Evolutionary conservation across 2,797 vertebrate species (phyloP).

Genomic region (Oreortyx pictus): DNA sequence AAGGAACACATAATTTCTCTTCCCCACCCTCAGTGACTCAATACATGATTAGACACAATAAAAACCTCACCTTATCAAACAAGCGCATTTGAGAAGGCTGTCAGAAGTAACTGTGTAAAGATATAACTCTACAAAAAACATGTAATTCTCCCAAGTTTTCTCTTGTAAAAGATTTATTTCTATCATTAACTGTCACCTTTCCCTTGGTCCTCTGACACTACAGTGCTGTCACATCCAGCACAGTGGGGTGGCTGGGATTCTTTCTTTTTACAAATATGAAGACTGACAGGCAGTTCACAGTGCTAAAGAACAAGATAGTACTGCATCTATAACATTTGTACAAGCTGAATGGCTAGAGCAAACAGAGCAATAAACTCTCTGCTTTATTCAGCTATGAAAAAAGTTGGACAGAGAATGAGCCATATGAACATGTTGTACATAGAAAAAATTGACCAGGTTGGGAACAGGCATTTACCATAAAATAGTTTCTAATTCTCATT

Average conservation of each 20-base stretch:
- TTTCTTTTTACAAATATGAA: slow-evolving; percentile 63
- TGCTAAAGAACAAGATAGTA: slow-evolving; percentile 48
- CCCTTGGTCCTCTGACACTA: slow-evolving; percentile 70
- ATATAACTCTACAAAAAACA: slow-evolving; percentile 78
- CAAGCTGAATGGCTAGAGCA: slow-evolving; percentile 15
- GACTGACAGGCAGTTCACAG: slow-evolving; percentile 49
- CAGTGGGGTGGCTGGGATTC: slow-evolving; percentile 18
- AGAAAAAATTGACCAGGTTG: not conserved
- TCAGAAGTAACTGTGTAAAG: slow-evolving; percentile 68
- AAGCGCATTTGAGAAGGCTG: slow-evolving; percentile 67
- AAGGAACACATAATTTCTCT: slow-evolving; percentile 30
- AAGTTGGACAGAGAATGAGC: not conserved
- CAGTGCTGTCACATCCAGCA: slow-evolving; percentile 61
- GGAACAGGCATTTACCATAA: not conserved
- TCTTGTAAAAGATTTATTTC: slow-evolving; percentile 81
- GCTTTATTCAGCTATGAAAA: not conserved
- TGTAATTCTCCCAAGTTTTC: slow-evolving; percentile 76
- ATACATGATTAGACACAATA: slow-evolving; percentile 72
- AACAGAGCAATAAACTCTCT: not conserved
- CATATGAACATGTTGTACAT: not conserved
- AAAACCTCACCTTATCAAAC: slow-evolving; percentile 74
- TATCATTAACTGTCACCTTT: slow-evolving; percentile 78
- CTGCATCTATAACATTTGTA: slow-evolving; percentile 45
- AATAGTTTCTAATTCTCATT: not conserved
- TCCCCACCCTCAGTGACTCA: slow-evolving; percentile 24